Evolutionary conservation across 2,888 invertebrate genomes (phyloP).

Genomic region (Oscheius myriophilus): DNA sequence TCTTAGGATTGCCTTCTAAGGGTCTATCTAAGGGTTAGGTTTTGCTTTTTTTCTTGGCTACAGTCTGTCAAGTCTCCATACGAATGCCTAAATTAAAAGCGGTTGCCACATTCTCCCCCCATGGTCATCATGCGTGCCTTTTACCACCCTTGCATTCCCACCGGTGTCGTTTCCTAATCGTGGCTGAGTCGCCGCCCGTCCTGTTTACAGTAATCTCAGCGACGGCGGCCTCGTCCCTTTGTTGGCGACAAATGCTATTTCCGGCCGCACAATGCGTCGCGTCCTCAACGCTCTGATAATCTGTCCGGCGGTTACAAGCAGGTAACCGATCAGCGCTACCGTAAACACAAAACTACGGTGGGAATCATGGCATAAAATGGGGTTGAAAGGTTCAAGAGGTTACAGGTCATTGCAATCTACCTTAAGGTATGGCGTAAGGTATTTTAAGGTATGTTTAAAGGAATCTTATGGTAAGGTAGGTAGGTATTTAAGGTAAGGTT

Average conservation of each 20-base stretch:
- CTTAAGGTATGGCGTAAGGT: no score
- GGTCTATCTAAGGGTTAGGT: no score
- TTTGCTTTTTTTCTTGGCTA: no score
- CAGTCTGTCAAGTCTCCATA: no score
- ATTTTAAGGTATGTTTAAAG: no score
- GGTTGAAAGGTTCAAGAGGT: no score
- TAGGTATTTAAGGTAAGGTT: no score
- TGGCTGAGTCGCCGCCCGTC: neutral
- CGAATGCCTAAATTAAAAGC: neutral
- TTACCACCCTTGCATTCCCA: conserved; percentile 8
- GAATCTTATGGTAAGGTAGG: no score
- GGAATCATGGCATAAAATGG: no score
- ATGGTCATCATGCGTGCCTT: neutral
- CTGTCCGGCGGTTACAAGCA: conserved; percentile 24
- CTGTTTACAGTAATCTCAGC: conserved; percentile 29
- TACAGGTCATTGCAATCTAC: no score
- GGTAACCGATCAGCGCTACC: neutral
- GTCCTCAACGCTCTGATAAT: conserved; percentile 31
- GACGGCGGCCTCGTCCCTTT: conserved; percentile 24
- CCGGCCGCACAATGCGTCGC: conserved; percentile 15
- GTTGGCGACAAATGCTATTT: conserved; percentile 28
- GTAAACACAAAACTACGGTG: neutral
- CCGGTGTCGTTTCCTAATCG: conserved; percentile 24
- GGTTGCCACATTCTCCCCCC: neutral
- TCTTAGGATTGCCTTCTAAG: no score